phyloP scores from a whole-genome alignment of 92 coral and sea anemone species.

The Bergia sp. region DNA sequence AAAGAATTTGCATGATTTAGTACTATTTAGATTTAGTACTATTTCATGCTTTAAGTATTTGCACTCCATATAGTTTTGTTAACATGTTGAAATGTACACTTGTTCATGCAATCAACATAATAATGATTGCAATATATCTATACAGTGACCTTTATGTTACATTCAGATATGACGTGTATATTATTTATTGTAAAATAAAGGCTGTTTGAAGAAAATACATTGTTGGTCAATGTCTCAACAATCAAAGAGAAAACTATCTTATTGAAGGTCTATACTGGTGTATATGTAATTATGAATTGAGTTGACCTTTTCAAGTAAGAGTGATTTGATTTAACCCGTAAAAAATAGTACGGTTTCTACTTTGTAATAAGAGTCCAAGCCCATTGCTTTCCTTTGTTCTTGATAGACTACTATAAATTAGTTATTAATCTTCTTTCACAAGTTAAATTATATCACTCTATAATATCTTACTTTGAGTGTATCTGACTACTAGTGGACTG shows the following conservation, averaged over 20 bases:
- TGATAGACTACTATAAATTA: conserved; percentile 7
- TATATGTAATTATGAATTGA: conserved; percentile 21
- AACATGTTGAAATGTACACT: conserved; percentile 30
- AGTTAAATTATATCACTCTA: conserved; percentile 19
- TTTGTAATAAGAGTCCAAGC: conserved; percentile 8
- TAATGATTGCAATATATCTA: not conserved
- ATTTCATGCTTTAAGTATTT: conserved; percentile 22
- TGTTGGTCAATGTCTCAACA: conserved; percentile 28
- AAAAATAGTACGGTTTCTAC: conserved; percentile 5
- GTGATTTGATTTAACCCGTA: conserved; percentile 1
- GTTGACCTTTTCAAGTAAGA: conserved; percentile 15
- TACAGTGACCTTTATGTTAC: conserved; percentile 28
- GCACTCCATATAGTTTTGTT: conserved; percentile 27
- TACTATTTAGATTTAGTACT: conserved; percentile 15
- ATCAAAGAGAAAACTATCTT: conserved; percentile 18
- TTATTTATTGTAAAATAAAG: conserved; percentile 12
- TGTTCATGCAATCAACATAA: conserved; percentile 11
- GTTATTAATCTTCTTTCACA: conserved; percentile 5
- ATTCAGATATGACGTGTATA: conserved; percentile 7
- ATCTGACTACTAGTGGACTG: not conserved
- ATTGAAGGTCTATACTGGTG: conserved; percentile 11
- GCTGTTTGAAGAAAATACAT: conserved; percentile 21
- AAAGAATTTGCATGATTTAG: conserved; percentile 17
- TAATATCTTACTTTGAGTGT: conserved; percentile 11
- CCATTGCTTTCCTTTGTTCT: conserved; percentile 14